These are phyloP conservation scores for Lymantria dispar DNA, from an alignment of 2,888 invertebrate genomes.

Conservation along the genomic window DNA sequence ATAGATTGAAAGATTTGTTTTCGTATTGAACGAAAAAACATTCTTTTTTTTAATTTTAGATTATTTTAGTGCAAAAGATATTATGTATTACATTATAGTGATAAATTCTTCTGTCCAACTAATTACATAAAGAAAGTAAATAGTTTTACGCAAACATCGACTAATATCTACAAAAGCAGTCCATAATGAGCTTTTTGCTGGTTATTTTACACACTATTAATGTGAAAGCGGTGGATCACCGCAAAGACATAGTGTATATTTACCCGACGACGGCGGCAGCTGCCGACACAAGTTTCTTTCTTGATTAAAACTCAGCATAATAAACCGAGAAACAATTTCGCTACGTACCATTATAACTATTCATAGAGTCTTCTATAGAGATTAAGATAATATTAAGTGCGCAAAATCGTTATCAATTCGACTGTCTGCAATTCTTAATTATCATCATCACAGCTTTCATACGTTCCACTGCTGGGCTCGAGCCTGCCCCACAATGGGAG, in stretches of 20 bases:
- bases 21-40: too few relatives aligned
- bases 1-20: too few relatives aligned
- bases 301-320: conserved; percentile 79
- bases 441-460: too few relatives aligned
- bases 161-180: conserved; percentile 8
- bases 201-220: conserved; percentile 63
- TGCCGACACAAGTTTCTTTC: conserved; percentile 54
- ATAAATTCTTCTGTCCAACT: too few relatives aligned
- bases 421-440: too few relatives aligned
- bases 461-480: too few relatives aligned
- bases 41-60: too few relatives aligned
- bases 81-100: too few relatives aligned
- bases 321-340: conserved; percentile 75
- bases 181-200: conserved; percentile 48
- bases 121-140: too few relatives aligned
- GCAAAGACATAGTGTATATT: conserved; percentile 51
- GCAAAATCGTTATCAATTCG: not conserved
- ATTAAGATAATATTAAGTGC: conserved; percentile 62
- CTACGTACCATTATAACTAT: conserved; percentile 46
- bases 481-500: too few relatives aligned
- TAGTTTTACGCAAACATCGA: not conserved
- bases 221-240: conserved; percentile 47
- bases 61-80: too few relatives aligned
- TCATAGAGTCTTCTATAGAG: conserved; percentile 41
- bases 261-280: conserved; percentile 59